Evolutionary conservation across 2,888 invertebrate genomes (phyloP).

Genomic region (Stenoptilia bipunctidactyla): DNA sequence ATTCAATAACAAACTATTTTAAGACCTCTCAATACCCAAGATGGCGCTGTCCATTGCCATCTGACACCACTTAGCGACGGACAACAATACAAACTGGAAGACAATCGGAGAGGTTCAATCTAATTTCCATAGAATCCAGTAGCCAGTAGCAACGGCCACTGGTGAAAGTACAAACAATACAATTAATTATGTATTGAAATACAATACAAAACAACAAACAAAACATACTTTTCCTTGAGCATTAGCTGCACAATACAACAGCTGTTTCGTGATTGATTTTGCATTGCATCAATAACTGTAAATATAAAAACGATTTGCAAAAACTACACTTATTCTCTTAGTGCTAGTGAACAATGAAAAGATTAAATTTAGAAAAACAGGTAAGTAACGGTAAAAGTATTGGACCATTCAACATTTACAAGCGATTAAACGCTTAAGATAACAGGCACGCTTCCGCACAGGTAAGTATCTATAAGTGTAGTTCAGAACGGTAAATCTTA

Average conservation of each 20-base stretch:
- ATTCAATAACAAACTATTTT: conserved; percentile 27
- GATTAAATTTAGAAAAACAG: too few species aligned
- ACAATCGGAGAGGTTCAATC: conserved; percentile 30
- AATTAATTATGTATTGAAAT: too few species aligned
- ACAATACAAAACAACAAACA: too few species aligned
- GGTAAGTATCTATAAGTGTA: conserved; percentile 37
- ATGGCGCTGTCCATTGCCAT: conserved; percentile 25
- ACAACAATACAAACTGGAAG: conserved; percentile 31
- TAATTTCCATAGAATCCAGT: conserved; percentile 30
- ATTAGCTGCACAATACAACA: too few species aligned
- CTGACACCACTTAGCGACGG: conserved; percentile 21
- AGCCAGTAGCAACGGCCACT: conserved; percentile 21
- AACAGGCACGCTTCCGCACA: conserved; percentile 38
- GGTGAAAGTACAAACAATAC: conserved; percentile 43
- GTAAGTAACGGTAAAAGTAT: background rate
- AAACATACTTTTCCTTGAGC: too few species aligned
- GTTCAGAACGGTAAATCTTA: conserved; percentile 49
- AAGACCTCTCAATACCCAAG: conserved; percentile 22
- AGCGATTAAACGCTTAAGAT: conserved; percentile 34
- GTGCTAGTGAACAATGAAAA: too few species aligned
- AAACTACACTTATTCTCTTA: too few species aligned
- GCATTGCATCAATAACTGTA: too few species aligned
- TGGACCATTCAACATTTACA: conserved; percentile 23
- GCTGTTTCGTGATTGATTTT: too few species aligned
- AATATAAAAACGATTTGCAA: too few species aligned